Conservation (phyloP, 1,140 invertebrate species). For the Sogatella furcifera region DNA sequence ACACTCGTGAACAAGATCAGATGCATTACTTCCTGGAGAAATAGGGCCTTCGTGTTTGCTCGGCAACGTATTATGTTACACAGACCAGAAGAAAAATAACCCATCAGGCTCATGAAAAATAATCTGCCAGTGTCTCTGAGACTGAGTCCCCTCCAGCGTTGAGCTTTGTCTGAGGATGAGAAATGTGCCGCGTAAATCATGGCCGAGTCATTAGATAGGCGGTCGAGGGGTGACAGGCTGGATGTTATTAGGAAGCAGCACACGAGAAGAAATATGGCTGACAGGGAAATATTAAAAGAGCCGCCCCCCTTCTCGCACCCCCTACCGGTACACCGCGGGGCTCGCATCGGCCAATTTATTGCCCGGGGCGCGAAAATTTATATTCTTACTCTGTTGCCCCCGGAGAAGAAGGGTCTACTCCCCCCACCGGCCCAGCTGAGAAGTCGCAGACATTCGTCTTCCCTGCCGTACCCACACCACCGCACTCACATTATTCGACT, state of each 20-base stretch:
- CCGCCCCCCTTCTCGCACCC: neutral
- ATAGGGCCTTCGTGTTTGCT: conserved; percentile 3
- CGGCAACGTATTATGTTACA: conserved; percentile 12
- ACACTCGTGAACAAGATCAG: too few relatives aligned
- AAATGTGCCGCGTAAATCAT: conserved; percentile 15
- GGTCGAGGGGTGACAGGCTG: conserved; percentile 9
- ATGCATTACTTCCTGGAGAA: neutral
- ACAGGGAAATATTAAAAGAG: conserved; percentile 17
- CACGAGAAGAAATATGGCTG: conserved; percentile 16
- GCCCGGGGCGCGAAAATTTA: conserved; percentile 13
- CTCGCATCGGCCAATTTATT: conserved; percentile 12
- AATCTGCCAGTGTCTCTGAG: conserved; percentile 9
- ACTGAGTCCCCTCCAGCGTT: neutral
- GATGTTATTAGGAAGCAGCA: conserved; percentile 15
- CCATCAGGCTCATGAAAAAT: conserved; percentile 15
- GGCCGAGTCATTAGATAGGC: conserved; percentile 16
- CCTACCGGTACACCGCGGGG: too few relatives aligned
- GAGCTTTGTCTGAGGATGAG: conserved; percentile 10
- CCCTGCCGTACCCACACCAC: too few relatives aligned
- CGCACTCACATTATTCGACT: too few relatives aligned
- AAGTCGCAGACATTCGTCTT: too few relatives aligned
- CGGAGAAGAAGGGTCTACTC: too few relatives aligned
- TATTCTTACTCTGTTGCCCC: conserved; percentile 4
- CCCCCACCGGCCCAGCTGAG: too few relatives aligned
- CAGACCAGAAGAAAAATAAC: conserved; percentile 12